Base-by-base conservation (phyloP, 2,113 vertebrate species). In the Leptobrachium ailaonicum region DNA sequence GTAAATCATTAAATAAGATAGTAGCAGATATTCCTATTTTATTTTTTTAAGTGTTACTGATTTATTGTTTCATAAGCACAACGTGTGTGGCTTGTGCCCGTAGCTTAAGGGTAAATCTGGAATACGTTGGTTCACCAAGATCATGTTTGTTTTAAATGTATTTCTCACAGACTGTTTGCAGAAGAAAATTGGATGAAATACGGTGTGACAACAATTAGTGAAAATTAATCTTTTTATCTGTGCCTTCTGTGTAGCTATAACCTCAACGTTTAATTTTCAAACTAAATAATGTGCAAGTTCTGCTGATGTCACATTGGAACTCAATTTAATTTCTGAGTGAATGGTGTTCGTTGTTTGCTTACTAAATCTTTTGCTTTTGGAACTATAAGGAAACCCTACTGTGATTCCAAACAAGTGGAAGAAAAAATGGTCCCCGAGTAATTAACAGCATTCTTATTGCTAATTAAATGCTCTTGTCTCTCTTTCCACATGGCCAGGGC, bases 381-480 rank as follows among this genome's bases (percentile, higher is more conserved):
- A 85, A 82, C 80, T 85, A 84, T 74, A 74, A 85, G 71, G 91
- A 88, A 84, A 83, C 89, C 86, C 84, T 86, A 79, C 88, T 85
- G 87, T 90, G 88, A 90, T 87, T 85, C 77, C 87, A 87, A 88
- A 89, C 62, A 82, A 91, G 80, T 82, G 82, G 83, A 90, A 83
- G 85, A 90, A 89, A 67, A 2, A 64, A 82, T 53, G 79, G 87
- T 76, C 86, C 90, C 84, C 87, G 91, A 90, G 88, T 96, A 96
- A 98, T 96, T 95, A 96, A 95, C 94, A 92, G 84, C 90, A 83
- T 89, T 94, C 90, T 94, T 90, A 94, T 89, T 93, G 93, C 93
- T 97, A 98, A 99, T 97, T 98, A 97, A 97, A 97, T 96, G 92
- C 94, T 94, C 94, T 95, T 95, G 96, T 90, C 93, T 96, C 95